Evolutionary conservation across 37 sponge, comb jelly and placozoan species (phyloP), one percentile per base, ranked within the genome.

Genomic region (Eunapius fragilis): DNA sequence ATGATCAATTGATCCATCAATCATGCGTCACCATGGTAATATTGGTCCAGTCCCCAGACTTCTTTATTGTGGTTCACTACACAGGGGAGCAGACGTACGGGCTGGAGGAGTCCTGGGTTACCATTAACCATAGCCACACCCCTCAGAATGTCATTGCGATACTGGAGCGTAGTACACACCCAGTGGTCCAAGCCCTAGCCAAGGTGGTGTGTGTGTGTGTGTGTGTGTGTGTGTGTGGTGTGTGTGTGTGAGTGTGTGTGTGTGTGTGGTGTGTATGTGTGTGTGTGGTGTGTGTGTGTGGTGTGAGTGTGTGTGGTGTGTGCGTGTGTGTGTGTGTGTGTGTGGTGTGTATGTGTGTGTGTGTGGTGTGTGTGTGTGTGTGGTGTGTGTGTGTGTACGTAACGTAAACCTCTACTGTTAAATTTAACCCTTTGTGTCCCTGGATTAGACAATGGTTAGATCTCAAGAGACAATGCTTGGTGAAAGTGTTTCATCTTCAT

Each of bases 11-110:
- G 14, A 0, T 19, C 7, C 14, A 4, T 19, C 58, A 58, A 1
- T 17, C 4, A 19, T 58, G 58, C 14, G 17, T 17, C 58, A 58
- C 17, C 58, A 58, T 58, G 58, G 58, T 58, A 58, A 58, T 19
- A 45, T 45, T n/a, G 41, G 6, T 41, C 6, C 58, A 58, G 58
- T 58, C 58, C 58, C 58, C 58, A 32, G 32, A 74, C 68, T 58
- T 25, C 7, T 86, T 86, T 45, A 25, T 31, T 26, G 31, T 86
- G 34, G 30, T 45, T 2, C 86, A 86, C 77, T 86, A 45, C 25
- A 70, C 47, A 30, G 86, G 86, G 2, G 86, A 86, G 35, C 41
- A 34, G 11, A 69, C 35, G 30, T 86, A 86, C 69, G 6, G 3
- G 5, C 22, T 78, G 11, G 37, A 26, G 24, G 72, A 70, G 24